These are phyloP conservation scores for Phyllostomus hastatus DNA, from an alignment of 2,113 vertebrate species.

Conservation along the genomic window DNA sequence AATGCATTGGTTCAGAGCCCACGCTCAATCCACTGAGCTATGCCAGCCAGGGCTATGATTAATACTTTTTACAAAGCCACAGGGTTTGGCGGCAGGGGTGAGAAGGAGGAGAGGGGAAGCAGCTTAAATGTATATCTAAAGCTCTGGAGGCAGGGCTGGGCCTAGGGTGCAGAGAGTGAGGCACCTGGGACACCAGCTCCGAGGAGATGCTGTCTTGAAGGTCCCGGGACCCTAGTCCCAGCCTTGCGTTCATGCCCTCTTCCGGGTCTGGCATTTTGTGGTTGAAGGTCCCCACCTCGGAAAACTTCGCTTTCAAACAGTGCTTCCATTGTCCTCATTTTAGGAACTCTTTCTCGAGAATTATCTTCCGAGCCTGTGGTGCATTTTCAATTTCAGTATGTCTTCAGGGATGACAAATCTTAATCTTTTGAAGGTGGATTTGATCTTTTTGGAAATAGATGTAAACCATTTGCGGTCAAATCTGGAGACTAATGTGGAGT, in stretches of 20 bases:
- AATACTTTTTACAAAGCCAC: not conserved
- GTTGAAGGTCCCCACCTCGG: not conserved
- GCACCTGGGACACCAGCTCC: fast-evolving
- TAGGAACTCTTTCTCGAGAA: not conserved
- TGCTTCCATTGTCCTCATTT: not conserved
- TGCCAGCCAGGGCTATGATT: no score
- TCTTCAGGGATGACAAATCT: not conserved
- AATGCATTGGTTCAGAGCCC: no score
- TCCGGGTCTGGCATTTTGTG: not conserved
- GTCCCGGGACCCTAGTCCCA: fast-evolving
- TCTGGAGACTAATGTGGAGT: not conserved
- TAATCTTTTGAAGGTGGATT: not conserved
- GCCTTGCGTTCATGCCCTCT: not conserved
- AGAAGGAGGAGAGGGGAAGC: no score
- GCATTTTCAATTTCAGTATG: not conserved
- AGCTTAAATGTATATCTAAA: not conserved
- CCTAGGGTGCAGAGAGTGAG: not conserved
- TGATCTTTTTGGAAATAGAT: not conserved
- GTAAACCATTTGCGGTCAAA: not conserved
- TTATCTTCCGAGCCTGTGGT: not conserved
- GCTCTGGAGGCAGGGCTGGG: not conserved
- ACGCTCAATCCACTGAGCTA: no score
- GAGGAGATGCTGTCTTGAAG: not conserved
- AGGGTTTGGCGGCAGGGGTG: not conserved
- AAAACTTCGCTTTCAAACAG: not conserved